Evolutionary conservation across 2,113 vertebrate species (phyloP).

Genomic region (Dicrurus megarhynchus): DNA sequence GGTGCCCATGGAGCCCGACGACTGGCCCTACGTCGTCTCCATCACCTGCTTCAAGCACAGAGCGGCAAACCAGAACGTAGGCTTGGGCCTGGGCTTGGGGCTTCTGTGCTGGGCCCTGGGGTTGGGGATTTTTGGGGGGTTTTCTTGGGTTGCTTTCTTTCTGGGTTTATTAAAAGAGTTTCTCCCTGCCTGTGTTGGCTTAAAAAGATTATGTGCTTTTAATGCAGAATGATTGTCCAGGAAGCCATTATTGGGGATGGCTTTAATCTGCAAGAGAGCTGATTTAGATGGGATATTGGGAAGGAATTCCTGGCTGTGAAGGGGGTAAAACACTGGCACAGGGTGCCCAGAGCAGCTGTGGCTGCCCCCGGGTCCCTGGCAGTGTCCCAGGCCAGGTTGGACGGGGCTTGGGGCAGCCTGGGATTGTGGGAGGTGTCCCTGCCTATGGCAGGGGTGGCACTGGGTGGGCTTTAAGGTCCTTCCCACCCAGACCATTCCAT

Average conservation of each 20-base stretch:
- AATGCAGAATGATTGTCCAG: background rate
- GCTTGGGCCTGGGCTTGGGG: too few species aligned
- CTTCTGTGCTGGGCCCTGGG: fast-evolving
- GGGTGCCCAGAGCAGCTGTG: background rate
- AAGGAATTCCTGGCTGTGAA: background rate
- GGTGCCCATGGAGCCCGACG: constrained; percentile 89
- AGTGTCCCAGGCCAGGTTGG: background rate
- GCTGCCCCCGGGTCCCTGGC: background rate
- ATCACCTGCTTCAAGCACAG: constrained; percentile 93
- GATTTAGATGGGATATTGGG: background rate
- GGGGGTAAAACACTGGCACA: background rate
- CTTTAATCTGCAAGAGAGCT: background rate
- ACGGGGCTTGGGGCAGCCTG: fast-evolving
- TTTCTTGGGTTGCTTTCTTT: background rate
- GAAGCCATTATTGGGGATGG: background rate
- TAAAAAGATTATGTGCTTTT: background rate
- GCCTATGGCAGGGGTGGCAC: background rate
- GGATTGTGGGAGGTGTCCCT: fast-evolving
- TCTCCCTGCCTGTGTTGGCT: fast-evolving
- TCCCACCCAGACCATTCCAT: background rate
- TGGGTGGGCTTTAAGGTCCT: background rate
- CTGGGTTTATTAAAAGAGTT: background rate
- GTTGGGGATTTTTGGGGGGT: fast-evolving
- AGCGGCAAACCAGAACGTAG: constrained; percentile 69
- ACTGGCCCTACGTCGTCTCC: constrained; percentile 94